phyloP scores from a whole-genome alignment of 2,113 vertebrate species.

The Saimiri boliviensis region DNA sequence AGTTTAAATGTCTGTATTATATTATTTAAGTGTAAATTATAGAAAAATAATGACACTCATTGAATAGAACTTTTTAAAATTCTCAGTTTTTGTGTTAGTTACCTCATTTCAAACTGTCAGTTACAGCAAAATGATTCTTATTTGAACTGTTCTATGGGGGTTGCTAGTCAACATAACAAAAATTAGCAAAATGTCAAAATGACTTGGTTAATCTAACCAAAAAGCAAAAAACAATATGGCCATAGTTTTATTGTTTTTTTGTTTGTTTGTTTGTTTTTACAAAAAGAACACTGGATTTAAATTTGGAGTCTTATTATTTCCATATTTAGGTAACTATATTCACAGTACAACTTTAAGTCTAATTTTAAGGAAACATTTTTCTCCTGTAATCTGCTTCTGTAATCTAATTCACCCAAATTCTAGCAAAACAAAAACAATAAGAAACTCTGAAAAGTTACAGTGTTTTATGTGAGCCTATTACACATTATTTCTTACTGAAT shows the following conservation, averaged over 20 bases:
- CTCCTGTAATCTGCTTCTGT: not conserved
- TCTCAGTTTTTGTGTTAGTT: not conserved
- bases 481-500: not conserved
- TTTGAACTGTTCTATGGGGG: constrained; percentile 32
- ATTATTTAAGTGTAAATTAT: not conserved
- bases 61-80: constrained; percentile 17
- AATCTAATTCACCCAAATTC: not conserved
- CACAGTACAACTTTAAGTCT: not conserved
- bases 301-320: constrained; percentile 21
- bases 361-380: not conserved
- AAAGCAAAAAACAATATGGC: not conserved
- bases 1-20: not conserved
- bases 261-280: too few species aligned
- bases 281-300: not conserved
- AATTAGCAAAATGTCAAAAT: constrained; percentile 53
- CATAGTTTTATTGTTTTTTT: not conserved
- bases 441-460: not conserved
- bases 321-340: not conserved
- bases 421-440: not conserved
- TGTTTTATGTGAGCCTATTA: not conserved
- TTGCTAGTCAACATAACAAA: constrained; percentile 23
- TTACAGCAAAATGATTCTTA: constrained; percentile 21
- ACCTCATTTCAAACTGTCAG: constrained; percentile 34
- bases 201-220: constrained; percentile 40
- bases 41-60: constrained; percentile 20